phyloP scores from a whole-genome alignment of 2,113 vertebrate genomes.

The Diphyllodes magnificus region DNA sequence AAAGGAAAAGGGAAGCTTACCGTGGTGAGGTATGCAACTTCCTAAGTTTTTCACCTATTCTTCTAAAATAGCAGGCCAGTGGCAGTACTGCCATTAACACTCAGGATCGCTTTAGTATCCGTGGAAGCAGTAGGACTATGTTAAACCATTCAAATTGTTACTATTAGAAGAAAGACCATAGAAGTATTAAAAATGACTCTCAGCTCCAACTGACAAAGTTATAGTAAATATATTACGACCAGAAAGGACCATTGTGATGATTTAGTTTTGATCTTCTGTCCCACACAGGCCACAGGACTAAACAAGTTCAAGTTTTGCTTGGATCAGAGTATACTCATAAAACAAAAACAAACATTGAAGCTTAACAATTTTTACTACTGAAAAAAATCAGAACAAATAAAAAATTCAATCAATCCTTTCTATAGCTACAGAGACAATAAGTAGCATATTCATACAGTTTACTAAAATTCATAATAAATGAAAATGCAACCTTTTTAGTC shows the following conservation, averaged over 20 bases:
- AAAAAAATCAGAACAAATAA: neutral
- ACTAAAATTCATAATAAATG: neutral
- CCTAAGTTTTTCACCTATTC: constrained; percentile 66
- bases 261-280: constrained; percentile 57
- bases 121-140: constrained; percentile 60
- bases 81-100: constrained; percentile 64
- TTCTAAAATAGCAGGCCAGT: constrained; percentile 66
- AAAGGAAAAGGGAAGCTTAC: constrained; percentile 59
- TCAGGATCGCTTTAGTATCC: constrained; percentile 64
- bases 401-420: neutral
- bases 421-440: neutral
- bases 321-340: neutral
- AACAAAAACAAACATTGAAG: neutral
- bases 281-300: constrained; percentile 49
- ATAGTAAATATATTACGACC: constrained; percentile 42
- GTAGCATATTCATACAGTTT: neutral
- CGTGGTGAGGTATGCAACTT: constrained; percentile 58
- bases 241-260: constrained; percentile 67
- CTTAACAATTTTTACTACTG: neutral
- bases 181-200: constrained; percentile 61
- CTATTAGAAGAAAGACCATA: constrained; percentile 65
- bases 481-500: neutral
- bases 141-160: constrained; percentile 68
- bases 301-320: neutral
- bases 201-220: constrained; percentile 44